These are phyloP conservation scores for Spilogale gracilis DNA, from an alignment of 2,113 vertebrate genomes.

Conservation along the genomic window DNA sequence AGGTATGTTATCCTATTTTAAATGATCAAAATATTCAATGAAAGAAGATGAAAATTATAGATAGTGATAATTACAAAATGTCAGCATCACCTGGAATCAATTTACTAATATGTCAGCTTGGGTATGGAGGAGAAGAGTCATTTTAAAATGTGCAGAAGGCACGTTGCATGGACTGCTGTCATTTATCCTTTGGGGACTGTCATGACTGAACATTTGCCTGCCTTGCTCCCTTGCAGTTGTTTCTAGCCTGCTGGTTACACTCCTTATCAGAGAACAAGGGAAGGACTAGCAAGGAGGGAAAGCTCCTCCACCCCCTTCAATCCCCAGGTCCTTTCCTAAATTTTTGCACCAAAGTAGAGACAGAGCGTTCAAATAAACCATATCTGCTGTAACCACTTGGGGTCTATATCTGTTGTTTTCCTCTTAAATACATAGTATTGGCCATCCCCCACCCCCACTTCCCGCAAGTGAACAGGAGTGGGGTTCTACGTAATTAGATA, in stretches of 20 bases:
- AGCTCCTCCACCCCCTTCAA: background rate
- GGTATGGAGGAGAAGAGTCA: background rate
- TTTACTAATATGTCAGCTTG: slow-evolving; percentile 59
- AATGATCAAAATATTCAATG: slow-evolving; percentile 75
- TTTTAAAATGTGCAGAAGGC: background rate
- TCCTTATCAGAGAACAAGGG: background rate
- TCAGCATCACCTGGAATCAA: slow-evolving; percentile 76
- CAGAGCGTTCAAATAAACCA: background rate
- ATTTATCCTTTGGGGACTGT: slow-evolving; percentile 44
- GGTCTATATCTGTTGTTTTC: background rate
- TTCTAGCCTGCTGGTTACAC: background rate
- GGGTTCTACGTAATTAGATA: background rate
- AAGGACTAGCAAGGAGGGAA: background rate
- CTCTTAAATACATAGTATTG: background rate
- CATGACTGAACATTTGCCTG: slow-evolving; percentile 20
- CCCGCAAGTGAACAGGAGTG: background rate
- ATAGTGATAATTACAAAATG: slow-evolving; percentile 75
- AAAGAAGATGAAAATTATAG: slow-evolving; percentile 75
- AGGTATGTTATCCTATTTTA: slow-evolving; percentile 66
- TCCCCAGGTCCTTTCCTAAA: background rate
- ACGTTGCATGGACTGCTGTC: background rate
- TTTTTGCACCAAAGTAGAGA: background rate
- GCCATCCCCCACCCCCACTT: background rate
- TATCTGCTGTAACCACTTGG: background rate
- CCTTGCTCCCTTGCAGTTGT: background rate